Base-by-base conservation (phyloP, 1,140 invertebrate genomes). In the Panagrolaimus sp. region DNA sequence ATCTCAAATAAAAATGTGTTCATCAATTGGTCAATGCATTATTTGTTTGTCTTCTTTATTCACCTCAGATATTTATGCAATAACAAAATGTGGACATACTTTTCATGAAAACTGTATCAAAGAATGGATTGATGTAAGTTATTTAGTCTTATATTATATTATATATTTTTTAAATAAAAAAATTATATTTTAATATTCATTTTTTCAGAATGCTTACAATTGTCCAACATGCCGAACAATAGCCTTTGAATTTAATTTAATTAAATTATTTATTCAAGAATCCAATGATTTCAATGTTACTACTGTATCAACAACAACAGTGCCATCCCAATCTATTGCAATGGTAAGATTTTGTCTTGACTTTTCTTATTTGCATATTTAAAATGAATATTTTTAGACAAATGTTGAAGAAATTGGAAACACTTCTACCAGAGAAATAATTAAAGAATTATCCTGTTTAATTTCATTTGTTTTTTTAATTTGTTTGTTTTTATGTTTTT, bases 161-260 rank as follows among this genome's bases (percentile, higher is more conserved):
- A 52, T n/a, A 24, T 24, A n/a, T 21, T n/a, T 52, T 52, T 52
- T 52, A 52, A 52, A 10, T 24, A 21, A 21, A 1, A 52, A 52
- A 1, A 2, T 1, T 47, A 47, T 1, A 47, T 15, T 15, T 47
- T 52, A 21, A 8, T n/a, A n/a, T n/a, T n/a, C n/a, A n/a, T 52
- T 8, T 12, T 52, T 52, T 8, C 48, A 52, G 48, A n/a, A 52
- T 21, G 7, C 8, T 12, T 21, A 52, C 17, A 9, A n/a, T 7
- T 52, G 48, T 12, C 48, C 48, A 52, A 21, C 48, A 52, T 52
- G 48, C 48, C 48, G 48, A 52, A 52, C 17, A 7, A 52, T 21
- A 24, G 26, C 48, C 7, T 21, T 7, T 15, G 48, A 52, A 7
- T 1, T 4, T 1, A 24, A 52, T 52, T n/a, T 52, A 7, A 24